Percentiles rank a stretch among this genome's conserved stretches.
Conservation (phyloP, 2,797 vertebrate genomes). For the Macropus fuliginosus region DNA sequence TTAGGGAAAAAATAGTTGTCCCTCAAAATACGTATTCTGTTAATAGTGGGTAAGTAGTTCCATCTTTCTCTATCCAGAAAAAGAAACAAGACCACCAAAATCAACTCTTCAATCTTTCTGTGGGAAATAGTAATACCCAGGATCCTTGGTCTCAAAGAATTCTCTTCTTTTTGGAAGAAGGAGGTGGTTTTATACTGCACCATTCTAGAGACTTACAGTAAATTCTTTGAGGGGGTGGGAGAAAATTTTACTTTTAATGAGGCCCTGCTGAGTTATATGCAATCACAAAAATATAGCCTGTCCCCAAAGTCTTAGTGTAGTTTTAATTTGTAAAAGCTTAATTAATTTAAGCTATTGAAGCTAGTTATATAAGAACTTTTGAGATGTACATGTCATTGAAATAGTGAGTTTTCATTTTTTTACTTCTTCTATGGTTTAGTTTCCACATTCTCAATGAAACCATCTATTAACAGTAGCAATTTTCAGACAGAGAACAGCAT, state of each 20-base stretch:
- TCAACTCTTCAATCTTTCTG: background rate
- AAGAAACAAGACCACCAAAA: background rate
- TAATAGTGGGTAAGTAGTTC: conserved; percentile 1
- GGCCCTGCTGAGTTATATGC: background rate
- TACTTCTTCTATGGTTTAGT: conserved; percentile 13
- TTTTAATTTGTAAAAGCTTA: background rate
- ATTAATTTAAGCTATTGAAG: background rate
- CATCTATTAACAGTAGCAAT: background rate
- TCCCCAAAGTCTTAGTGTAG: background rate
- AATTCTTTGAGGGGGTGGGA: conserved; percentile 26
- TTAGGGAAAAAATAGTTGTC: background rate
- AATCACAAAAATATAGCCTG: background rate
- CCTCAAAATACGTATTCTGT: background rate
- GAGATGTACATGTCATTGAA: background rate
- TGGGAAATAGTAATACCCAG: background rate
- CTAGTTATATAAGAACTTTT: background rate
- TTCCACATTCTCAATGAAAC: background rate
- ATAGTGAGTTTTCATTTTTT: conserved; percentile 3
- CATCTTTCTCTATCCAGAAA: background rate
- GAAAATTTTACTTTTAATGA: conserved; percentile 39
- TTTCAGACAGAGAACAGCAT: background rate
- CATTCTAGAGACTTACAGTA: conserved; percentile 6
- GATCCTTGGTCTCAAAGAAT: background rate
- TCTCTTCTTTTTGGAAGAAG: background rate
- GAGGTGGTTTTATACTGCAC: background rate